phyloP scores from a whole-genome alignment of 2,888 invertebrate species.

The Xylota segnis region DNA sequence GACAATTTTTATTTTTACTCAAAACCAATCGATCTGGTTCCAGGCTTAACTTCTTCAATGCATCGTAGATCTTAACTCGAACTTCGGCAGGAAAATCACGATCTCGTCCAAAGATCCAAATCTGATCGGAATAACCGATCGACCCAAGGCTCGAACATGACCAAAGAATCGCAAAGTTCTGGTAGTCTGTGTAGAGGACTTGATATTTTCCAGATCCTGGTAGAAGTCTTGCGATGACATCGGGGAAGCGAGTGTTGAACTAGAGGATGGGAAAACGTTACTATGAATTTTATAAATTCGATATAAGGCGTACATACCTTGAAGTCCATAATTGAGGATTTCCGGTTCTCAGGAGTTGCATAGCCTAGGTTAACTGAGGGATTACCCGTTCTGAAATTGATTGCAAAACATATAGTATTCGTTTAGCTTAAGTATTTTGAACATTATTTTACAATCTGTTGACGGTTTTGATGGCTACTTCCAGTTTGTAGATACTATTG shows the following conservation, averaged over 20 bases:
- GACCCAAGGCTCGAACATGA: constrained; percentile 89
- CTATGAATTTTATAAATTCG: not conserved
- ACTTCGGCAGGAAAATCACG: constrained; percentile 88
- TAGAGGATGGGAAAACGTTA: constrained; percentile 79
- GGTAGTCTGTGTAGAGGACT: constrained; percentile 90
- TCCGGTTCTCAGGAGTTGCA: constrained; percentile 87
- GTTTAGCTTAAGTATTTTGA: not conserved
- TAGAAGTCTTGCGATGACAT: constrained; percentile 87
- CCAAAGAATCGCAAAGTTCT: constrained; percentile 89
- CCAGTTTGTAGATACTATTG: constrained; percentile 86
- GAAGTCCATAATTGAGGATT: constrained; percentile 85
- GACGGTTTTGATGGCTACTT: constrained; percentile 87
- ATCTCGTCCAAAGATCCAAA: constrained; percentile 89
- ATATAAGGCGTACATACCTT: constrained; percentile 80
- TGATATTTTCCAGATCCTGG: constrained; percentile 91
- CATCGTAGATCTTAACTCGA: constrained; percentile 88
- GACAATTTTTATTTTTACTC: constrained; percentile 89
- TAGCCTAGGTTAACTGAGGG: constrained; percentile 87
- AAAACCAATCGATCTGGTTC: constrained; percentile 90
- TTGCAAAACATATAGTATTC: not conserved
- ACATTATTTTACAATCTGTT: constrained; percentile 87
- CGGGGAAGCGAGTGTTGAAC: constrained; percentile 88
- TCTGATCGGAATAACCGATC: constrained; percentile 86
- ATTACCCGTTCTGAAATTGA: constrained; percentile 86
- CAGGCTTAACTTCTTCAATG: constrained; percentile 86